A percentile compares a stretch with the other conserved stretches of the same genome.
phyloP scores from a whole-genome alignment of 2,113 vertebrate species.

The Rhinichthys klamathensis region DNA sequence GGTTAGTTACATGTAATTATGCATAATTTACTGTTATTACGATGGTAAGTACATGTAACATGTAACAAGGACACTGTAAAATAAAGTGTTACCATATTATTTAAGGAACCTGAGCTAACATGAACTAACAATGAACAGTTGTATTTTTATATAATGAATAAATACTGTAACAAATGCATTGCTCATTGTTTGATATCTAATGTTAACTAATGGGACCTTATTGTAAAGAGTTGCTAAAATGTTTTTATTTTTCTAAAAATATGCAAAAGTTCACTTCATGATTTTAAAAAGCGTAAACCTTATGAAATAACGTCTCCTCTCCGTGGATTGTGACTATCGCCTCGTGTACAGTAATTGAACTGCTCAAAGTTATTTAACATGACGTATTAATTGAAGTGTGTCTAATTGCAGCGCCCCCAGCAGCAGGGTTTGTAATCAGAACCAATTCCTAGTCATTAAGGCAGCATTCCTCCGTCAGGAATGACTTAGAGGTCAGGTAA shows the following conservation, averaged over 20 bases:
- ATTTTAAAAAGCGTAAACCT: neutral
- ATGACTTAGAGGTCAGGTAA: constrained; percentile 25
- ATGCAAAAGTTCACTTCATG: neutral
- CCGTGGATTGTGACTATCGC: neutral
- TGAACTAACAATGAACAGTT: neutral
- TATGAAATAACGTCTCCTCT: neutral
- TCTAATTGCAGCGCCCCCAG: constrained; percentile 34
- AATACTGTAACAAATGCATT: neutral
- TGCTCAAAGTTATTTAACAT: constrained; percentile 37
- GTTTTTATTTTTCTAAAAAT: neutral
- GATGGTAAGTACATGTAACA: too few relatives aligned
- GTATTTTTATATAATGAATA: neutral
- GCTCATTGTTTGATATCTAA: neutral
- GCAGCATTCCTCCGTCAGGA: constrained; percentile 59
- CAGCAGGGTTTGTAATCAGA: constrained; percentile 39
- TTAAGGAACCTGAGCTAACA: too few relatives aligned
- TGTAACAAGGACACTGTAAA: too few relatives aligned
- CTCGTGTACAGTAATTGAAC: constrained; percentile 18
- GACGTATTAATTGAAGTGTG: constrained; percentile 41
- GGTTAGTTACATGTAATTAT: too few relatives aligned
- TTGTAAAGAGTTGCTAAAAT: neutral
- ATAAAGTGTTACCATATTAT: too few relatives aligned
- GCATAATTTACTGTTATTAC: too few relatives aligned
- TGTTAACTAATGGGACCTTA: neutral
- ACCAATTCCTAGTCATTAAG: constrained; percentile 61